Percentiles rank a stretch among this genome's conserved stretches.
Evolutionary conservation across 2,113 vertebrate species (phyloP).

Genomic region (Rhizomys pruinosus): DNA sequence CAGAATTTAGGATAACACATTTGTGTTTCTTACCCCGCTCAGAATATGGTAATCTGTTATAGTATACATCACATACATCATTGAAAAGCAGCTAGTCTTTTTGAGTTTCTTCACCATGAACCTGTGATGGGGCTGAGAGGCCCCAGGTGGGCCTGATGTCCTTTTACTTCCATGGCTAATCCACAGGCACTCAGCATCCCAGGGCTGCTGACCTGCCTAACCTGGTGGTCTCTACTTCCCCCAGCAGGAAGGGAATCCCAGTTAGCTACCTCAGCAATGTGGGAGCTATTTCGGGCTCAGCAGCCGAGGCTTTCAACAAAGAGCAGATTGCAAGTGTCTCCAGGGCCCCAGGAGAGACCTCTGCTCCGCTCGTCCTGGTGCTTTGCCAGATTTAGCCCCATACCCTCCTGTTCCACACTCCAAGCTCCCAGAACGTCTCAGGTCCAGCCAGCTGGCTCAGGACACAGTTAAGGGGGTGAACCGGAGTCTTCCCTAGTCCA

Average conservation of each 20-base stretch:
- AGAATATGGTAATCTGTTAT: not conserved
- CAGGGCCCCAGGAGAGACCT: not conserved
- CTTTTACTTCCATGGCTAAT: not conserved
- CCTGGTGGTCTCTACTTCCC: not conserved
- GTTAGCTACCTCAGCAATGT: not conserved
- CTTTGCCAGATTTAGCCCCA: not conserved
- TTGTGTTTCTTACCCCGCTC: not conserved
- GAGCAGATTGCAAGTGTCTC: slow-evolving; percentile 44
- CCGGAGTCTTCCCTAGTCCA: not conserved
- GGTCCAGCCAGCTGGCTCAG: not conserved
- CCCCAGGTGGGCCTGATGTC: rapidly evolving
- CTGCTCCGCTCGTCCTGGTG: not conserved
- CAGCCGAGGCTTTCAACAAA: slow-evolving; percentile 1
- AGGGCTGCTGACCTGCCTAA: not conserved
- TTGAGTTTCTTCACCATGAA: not conserved
- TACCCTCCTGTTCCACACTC: not conserved
- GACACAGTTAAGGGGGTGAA: too few species aligned
- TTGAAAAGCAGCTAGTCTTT: not conserved
- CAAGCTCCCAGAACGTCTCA: not conserved
- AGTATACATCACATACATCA: not conserved
- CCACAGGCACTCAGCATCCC: not conserved
- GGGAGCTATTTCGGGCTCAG: slow-evolving; percentile 39
- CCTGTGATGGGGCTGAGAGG: rapidly evolving
- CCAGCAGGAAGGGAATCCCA: not conserved
- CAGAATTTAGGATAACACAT: not conserved